Percentiles rank a stretch among this genome's conserved stretches.
Evolutionary conservation across 2,113 vertebrate species (phyloP).

Genomic region (Ammodytes marinus): DNA sequence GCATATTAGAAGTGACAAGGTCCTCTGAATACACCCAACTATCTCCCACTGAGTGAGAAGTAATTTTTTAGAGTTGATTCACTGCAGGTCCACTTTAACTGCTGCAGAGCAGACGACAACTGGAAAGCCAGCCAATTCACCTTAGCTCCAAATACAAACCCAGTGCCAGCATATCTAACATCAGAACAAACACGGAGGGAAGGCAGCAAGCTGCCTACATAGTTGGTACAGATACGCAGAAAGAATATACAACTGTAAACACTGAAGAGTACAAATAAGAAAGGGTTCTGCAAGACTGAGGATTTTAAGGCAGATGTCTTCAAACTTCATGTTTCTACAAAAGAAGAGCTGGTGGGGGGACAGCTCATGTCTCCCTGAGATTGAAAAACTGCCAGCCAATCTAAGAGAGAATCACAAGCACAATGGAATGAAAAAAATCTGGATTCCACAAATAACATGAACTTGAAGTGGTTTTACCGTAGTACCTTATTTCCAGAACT

Average conservation of each 20-base stretch:
- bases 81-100: slow-evolving; percentile 70
- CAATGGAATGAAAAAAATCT: slow-evolving; percentile 34
- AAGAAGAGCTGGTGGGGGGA: slow-evolving; percentile 35
- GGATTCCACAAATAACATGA: slow-evolving; percentile 34
- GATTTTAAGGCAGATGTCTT: slow-evolving; percentile 53
- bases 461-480: neutral
- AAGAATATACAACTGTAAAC: slow-evolving; percentile 32
- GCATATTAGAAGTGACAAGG: slow-evolving; percentile 82
- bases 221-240: neutral
- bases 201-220: slow-evolving; percentile 28
- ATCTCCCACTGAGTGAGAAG: slow-evolving; percentile 76
- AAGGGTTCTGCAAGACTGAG: slow-evolving; percentile 48
- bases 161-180: slow-evolving; percentile 26
- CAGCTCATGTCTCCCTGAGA: slow-evolving; percentile 38
- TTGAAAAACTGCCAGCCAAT: slow-evolving; percentile 31
- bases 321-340: slow-evolving; percentile 47
- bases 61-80: slow-evolving; percentile 81
- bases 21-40: slow-evolving; percentile 79
- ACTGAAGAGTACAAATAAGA: slow-evolving; percentile 27
- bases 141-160: slow-evolving; percentile 49
- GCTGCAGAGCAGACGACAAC: slow-evolving; percentile 63
- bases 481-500: slow-evolving; percentile 12
- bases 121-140: slow-evolving; percentile 49
- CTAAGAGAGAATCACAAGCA: neutral
- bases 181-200: slow-evolving; percentile 19